Evolutionary conservation across 2,888 invertebrate species (phyloP).

Genomic region (Osmoderma eremita): DNA sequence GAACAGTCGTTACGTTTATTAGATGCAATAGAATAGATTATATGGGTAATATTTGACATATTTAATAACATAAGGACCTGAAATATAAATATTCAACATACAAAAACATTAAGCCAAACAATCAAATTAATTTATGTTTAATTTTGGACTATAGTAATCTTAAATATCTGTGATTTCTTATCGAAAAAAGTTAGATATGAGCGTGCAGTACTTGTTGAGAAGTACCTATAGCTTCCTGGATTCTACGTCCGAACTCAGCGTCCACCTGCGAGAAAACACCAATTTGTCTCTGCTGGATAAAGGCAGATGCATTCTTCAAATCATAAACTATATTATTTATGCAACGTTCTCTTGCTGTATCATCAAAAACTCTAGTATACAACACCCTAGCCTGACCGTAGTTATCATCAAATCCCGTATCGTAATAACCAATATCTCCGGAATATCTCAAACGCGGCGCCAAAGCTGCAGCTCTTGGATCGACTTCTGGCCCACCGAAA

Average conservation of each 20-base stretch:
- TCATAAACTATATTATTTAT: constrained; percentile 83
- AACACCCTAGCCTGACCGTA: constrained; percentile 86
- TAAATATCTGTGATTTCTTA: not conserved
- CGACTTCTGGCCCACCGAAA: constrained; percentile 86
- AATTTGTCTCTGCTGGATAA: constrained; percentile 87
- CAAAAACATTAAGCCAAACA: no score
- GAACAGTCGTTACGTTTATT: no score
- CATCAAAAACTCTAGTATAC: constrained; percentile 82
- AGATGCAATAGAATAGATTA: no score
- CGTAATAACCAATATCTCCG: constrained; percentile 83
- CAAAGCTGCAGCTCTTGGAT: constrained; percentile 71
- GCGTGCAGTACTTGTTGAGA: constrained; percentile 16
- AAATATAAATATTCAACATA: no score
- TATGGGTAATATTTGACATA: no score
- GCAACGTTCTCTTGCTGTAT: constrained; percentile 76
- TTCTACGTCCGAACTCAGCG: constrained; percentile 78
- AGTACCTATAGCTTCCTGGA: constrained; percentile 65
- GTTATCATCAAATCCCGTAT: constrained; percentile 86
- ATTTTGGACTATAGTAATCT: no score
- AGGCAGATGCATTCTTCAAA: constrained; percentile 80
- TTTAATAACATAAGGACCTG: no score
- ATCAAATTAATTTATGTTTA: no score
- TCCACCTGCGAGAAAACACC: constrained; percentile 84
- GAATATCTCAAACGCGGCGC: constrained; percentile 69
- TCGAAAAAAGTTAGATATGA: not conserved